Conservation (phyloP, 2,888 invertebrate genomes). For the Apotomis capreana region DNA sequence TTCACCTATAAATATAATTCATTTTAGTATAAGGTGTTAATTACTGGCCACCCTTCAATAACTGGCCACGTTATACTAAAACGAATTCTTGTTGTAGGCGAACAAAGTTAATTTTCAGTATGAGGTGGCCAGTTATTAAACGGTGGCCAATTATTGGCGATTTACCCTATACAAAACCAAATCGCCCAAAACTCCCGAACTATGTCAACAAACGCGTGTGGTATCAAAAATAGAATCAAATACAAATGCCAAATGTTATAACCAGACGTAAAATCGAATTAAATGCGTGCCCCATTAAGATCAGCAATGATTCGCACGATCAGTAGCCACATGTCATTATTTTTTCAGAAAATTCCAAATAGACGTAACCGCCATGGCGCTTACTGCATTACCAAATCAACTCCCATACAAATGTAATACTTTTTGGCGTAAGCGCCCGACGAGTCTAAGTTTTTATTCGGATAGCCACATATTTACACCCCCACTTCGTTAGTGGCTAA, state of each 20-base stretch:
- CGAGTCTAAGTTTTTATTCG: not conserved
- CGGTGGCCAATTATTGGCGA: too few species aligned
- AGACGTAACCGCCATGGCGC: conserved; percentile 7
- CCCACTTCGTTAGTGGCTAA: conserved; percentile 16
- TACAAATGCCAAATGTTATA: conserved; percentile 20
- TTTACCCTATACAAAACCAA: too few species aligned
- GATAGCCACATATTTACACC: conserved; percentile 23
- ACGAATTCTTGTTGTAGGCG: too few species aligned
- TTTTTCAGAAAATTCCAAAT: not conserved
- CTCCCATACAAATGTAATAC: not conserved
- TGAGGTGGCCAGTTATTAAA: too few species aligned
- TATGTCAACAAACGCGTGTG: not conserved
- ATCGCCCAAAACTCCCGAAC: not conserved
- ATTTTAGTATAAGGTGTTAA: too few species aligned
- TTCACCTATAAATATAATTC: too few species aligned
- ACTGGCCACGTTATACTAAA: too few species aligned
- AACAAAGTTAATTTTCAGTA: too few species aligned
- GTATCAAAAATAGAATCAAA: conserved; percentile 31
- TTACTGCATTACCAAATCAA: not conserved
- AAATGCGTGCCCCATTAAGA: conserved; percentile 28
- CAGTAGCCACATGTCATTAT: conserved; percentile 40
- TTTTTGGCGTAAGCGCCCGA: conserved; percentile 10
- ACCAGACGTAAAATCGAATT: conserved; percentile 38
- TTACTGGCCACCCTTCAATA: too few species aligned
- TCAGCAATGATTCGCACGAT: conserved; percentile 36